A percentile compares a stretch with the other conserved stretches of the same genome.
phyloP scores from a whole-genome alignment of 1,140 invertebrate genomes.

The Procambarus clarkii region DNA sequence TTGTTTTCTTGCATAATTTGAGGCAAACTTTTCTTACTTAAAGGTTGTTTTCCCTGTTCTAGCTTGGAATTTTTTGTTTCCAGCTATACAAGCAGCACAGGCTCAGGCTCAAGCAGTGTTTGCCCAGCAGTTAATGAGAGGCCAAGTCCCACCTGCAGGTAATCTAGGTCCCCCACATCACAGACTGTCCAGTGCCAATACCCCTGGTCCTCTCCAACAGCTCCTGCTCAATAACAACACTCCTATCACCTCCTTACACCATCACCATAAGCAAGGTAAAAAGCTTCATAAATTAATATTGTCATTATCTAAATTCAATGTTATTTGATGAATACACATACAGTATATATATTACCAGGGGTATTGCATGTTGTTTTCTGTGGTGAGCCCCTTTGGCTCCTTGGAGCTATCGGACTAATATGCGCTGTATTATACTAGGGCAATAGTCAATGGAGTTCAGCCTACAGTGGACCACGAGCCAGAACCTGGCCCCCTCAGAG shows the following conservation, averaged over 20 bases:
- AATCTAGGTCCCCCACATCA: slow-evolving; percentile 56
- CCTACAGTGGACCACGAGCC: no score
- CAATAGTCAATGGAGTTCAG: no score
- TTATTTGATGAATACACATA: no score
- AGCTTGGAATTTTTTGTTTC: not conserved
- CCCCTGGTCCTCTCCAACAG: slow-evolving; percentile 50
- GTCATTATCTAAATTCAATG: no score
- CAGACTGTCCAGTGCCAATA: slow-evolving; percentile 55
- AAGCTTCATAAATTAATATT: not conserved
- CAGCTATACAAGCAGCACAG: slow-evolving; percentile 53
- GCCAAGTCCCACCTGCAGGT: slow-evolving; percentile 45
- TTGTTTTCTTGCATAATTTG: not conserved
- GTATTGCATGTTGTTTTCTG: no score
- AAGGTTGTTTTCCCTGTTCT: not conserved
- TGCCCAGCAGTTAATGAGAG: slow-evolving; percentile 59
- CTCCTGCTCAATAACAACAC: slow-evolving; percentile 64
- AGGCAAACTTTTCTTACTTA: not conserved
- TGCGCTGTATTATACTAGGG: no score
- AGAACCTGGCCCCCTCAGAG: no score
- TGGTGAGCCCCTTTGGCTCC: no score
- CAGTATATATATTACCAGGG: no score
- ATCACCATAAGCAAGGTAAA: slow-evolving; percentile 63
- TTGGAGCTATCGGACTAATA: no score
- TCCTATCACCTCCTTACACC: slow-evolving; percentile 54
- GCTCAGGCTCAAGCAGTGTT: slow-evolving; percentile 56